These are phyloP conservation scores for Desmophyllum pertusum DNA, from an alignment of 92 coral and sea anemone genomes.

Conservation along the genomic window DNA sequence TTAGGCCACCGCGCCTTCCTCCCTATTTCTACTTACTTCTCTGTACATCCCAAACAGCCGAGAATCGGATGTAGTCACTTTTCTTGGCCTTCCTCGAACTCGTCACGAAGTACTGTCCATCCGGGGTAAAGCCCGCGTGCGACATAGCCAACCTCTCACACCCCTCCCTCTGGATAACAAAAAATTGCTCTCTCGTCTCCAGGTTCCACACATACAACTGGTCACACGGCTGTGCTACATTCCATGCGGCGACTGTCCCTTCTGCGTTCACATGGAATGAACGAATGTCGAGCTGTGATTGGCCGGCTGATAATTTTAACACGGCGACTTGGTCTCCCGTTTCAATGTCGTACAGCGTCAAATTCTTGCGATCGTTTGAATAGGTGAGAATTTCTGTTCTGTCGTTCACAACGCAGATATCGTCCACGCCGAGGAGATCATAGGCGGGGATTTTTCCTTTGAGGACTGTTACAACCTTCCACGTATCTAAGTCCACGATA, in stretches of 20 bases:
- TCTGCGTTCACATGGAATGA: slow-evolving; percentile 64
- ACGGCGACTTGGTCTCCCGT: slow-evolving; percentile 79
- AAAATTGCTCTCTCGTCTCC: slow-evolving; percentile 64
- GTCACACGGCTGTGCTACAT: slow-evolving; percentile 54
- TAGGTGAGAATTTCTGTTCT: slow-evolving; percentile 71
- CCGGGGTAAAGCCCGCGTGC: slow-evolving; percentile 73
- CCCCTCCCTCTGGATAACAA: slow-evolving; percentile 58
- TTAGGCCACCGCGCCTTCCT: no score
- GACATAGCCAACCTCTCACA: slow-evolving; percentile 52
- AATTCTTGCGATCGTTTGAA: slow-evolving; percentile 59
- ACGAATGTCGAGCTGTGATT: slow-evolving; percentile 48
- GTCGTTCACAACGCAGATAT: slow-evolving; percentile 64
- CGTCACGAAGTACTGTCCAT: slow-evolving; percentile 62
- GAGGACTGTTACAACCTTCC: slow-evolving; percentile 69
- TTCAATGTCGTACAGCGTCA: slow-evolving; percentile 67
- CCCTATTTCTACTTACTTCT: slow-evolving; percentile 51
- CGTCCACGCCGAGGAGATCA: slow-evolving; percentile 63
- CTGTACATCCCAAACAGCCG: slow-evolving; percentile 70
- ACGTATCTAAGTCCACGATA: slow-evolving; percentile 65
- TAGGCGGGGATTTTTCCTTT: slow-evolving; percentile 78
- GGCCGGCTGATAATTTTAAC: slow-evolving; percentile 50
- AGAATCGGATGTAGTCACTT: slow-evolving; percentile 58
- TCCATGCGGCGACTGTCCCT: slow-evolving; percentile 67
- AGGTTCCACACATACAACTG: slow-evolving; percentile 73
- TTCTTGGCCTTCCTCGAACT: slow-evolving; percentile 52